Percentiles rank a stretch among this genome's conserved stretches.
phyloP scores from a whole-genome alignment of 2,797 vertebrate genomes.

The Falco concolor region DNA sequence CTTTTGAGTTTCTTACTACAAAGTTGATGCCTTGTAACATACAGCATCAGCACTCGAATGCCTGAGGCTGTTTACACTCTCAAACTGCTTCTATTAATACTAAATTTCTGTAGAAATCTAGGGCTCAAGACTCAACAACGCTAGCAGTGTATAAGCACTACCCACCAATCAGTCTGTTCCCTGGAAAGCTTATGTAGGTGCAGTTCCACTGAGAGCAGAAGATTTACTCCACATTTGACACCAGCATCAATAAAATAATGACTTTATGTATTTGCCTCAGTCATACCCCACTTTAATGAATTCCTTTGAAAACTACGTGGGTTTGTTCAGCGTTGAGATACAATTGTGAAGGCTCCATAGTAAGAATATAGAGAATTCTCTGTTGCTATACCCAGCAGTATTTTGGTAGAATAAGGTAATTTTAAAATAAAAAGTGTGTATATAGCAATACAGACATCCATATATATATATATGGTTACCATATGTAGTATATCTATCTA shows the following conservation, averaged over 20 bases:
- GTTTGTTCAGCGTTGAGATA: background rate
- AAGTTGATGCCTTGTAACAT: background rate
- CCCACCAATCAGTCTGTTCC: background rate
- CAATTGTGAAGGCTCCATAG: background rate
- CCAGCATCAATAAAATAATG: background rate
- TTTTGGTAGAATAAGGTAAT: background rate
- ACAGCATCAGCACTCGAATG: background rate
- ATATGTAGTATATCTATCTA: background rate
- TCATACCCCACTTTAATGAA: background rate
- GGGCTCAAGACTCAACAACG: background rate
- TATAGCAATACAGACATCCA: background rate
- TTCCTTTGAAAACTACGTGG: background rate
- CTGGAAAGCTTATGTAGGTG: background rate
- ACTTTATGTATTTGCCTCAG: background rate
- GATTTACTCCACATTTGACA: background rate
- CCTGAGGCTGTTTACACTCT: background rate
- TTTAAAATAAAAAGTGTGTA: background rate
- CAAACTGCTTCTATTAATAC: slow-evolving; percentile 17
- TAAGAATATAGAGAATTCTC: background rate
- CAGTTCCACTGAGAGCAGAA: background rate
- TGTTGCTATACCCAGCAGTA: background rate
- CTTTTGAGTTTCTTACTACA: background rate
- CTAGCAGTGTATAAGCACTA: background rate
- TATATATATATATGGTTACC: background rate
- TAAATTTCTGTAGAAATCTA: background rate